Evolutionary conservation across 2,113 vertebrate species (phyloP), one percentile per base, ranked within the genome.

Genomic region (Oreochromis tanganicae): DNA sequence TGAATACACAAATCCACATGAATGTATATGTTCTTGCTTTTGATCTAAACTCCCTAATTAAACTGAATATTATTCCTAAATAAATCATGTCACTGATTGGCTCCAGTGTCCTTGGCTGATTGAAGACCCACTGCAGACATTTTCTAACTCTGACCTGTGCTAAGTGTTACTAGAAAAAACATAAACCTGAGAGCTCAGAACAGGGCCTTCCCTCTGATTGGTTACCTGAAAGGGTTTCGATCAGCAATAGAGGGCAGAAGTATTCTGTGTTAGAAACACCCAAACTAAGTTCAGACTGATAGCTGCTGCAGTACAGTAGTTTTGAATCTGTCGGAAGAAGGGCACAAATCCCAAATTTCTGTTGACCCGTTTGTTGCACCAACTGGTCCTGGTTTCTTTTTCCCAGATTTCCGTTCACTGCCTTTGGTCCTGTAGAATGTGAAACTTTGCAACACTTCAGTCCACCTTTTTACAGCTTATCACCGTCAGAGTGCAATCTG

Each of bases 401-500:
- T 43, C 41, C 9, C 14, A 48, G 24, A 48, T 48, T 11, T 19
- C 9, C 27, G 7, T 29, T 32, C 5, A 27, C 43, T 7, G 19
- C 10, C 46, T 48, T 52, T 32, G 46, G 17, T 52, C 73, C 46
- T n/a, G 13, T 46, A 78, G 46, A 50, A 78, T 50, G 46, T 78
- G 46, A 78, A 78, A 78, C 46, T 50, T 32, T 32, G 29, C 27
- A 78, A 50, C 46, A 48, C 71, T 12, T 78, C 43, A 32, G 71
- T 32, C 16, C 24, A 52, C 6, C 73, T 50, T 52, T 50, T 11
- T 50, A 12, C 27, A 50, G 17, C 48, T 19, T 34, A 50, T 75
- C 24, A 19, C 24, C 54, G 54, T 50, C 68, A 46, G 91, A 95
- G 95, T 95, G 95, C 95, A 94, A 86, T 95, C 95, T 94, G 93